phyloP scores from a whole-genome alignment of 2,113 vertebrate genomes.

The Tyrannus savana region DNA sequence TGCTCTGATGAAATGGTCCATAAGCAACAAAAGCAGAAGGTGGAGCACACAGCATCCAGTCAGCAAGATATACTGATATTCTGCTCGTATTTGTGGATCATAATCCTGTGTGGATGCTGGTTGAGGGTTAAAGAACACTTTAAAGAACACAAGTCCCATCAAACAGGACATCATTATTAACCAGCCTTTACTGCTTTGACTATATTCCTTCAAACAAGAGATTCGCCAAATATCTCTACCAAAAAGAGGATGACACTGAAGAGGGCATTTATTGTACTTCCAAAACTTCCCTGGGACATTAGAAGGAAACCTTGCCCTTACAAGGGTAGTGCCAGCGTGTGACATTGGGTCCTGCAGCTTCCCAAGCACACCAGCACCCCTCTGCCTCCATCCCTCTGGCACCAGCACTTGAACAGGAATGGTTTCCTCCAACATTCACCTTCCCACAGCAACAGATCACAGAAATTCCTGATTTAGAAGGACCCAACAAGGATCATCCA shows the following conservation, averaged over 20 bases:
- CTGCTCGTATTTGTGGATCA: background rate
- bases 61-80: too few species aligned
- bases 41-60: background rate
- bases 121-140: background rate
- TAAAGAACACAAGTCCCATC: background rate
- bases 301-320: background rate
- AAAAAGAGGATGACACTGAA: background rate
- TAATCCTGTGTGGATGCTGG: rapidly evolving
- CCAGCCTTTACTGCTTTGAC: background rate
- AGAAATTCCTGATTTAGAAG: background rate
- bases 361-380: background rate
- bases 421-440: background rate
- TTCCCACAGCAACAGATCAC: background rate
- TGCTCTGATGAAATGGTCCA: rapidly evolving
- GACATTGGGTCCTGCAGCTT: background rate
- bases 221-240: background rate
- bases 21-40: background rate
- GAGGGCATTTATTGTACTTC: background rate
- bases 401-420: background rate
- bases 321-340: background rate
- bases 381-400: too few species aligned
- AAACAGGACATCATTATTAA: background rate
- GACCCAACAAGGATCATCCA: background rate
- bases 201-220: background rate
- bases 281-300: background rate